phyloP scores from a whole-genome alignment of 2,113 vertebrate genomes.

The Pholis gunnellus region DNA sequence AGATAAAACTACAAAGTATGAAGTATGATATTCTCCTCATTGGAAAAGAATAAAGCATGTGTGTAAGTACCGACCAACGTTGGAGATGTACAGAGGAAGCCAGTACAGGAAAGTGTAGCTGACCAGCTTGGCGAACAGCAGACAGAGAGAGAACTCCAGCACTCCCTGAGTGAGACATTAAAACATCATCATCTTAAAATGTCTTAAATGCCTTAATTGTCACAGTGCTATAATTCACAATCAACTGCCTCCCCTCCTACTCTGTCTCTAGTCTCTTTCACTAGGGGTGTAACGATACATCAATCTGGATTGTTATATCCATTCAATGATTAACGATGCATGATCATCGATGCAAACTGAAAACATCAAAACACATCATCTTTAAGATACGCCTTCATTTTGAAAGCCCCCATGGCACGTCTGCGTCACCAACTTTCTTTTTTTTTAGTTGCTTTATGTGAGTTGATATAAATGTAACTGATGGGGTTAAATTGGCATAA shows the following conservation, averaged over 20 bases:
- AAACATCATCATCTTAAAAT: neutral
- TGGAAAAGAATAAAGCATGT: neutral
- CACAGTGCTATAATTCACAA: neutral
- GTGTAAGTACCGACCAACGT: slow-evolving; percentile 88
- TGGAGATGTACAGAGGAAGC: slow-evolving; percentile 96
- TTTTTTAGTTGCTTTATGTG: too few species aligned
- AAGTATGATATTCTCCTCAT: neutral
- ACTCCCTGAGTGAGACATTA: slow-evolving; percentile 86
- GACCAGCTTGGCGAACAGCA: slow-evolving; percentile 97
- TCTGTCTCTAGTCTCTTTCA: neutral
- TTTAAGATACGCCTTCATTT: too few species aligned
- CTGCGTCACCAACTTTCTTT: too few species aligned
- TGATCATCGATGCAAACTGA: too few species aligned
- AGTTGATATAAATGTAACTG: too few species aligned
- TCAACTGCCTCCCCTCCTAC: neutral
- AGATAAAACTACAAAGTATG: too few species aligned
- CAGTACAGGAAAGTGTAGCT: slow-evolving; percentile 99
- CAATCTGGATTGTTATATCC: neutral
- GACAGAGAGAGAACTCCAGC: slow-evolving; percentile 95
- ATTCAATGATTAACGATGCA: too few species aligned
- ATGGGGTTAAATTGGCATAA: too few species aligned
- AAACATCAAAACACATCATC: too few species aligned
- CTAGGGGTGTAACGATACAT: neutral
- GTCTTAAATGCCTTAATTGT: neutral
- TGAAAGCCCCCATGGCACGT: too few species aligned